Conservation (phyloP, 2,888 invertebrate genomes). For the Agapetus fuscipes region DNA sequence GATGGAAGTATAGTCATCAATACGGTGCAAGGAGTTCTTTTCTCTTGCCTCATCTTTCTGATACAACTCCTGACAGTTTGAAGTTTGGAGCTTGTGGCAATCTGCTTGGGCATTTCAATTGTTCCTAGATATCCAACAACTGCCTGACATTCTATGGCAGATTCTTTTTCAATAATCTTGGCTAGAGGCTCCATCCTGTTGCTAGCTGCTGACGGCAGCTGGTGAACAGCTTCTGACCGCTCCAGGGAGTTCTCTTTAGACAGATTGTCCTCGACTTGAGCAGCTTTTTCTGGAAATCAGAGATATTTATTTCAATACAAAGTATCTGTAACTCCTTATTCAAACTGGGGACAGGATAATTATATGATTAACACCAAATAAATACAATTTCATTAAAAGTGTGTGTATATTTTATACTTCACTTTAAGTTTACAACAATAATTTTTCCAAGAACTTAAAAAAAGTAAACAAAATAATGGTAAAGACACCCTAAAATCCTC, state of each 20-base stretch:
- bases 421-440: no score
- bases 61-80: conserved; percentile 81
- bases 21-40: conserved; percentile 76
- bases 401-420: no score
- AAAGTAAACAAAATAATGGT: no score
- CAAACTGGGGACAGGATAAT: no score
- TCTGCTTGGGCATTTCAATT: conserved; percentile 86
- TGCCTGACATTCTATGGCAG: conserved; percentile 65
- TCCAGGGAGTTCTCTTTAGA: conserved; percentile 38
- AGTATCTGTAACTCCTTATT: no score
- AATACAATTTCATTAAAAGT: no score
- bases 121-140: conserved; percentile 93
- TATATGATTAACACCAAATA: no score
- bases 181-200: conserved; percentile 24
- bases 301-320: conserved; percentile 12
- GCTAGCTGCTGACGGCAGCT: conserved; percentile 6
- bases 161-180: conserved; percentile 35
- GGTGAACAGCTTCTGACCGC: background rate
- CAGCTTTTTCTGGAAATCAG: conserved; percentile 34
- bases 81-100: conserved; percentile 63
- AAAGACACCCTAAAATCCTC: no score
- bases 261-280: conserved; percentile 35
- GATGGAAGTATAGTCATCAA: conserved; percentile 76
- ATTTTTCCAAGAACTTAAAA: no score
- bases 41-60: conserved; percentile 77